Evolutionary conservation across 1,140 invertebrate species (phyloP), one percentile per base, ranked within the genome.

Genomic region (Penaeus vannamei): DNA sequence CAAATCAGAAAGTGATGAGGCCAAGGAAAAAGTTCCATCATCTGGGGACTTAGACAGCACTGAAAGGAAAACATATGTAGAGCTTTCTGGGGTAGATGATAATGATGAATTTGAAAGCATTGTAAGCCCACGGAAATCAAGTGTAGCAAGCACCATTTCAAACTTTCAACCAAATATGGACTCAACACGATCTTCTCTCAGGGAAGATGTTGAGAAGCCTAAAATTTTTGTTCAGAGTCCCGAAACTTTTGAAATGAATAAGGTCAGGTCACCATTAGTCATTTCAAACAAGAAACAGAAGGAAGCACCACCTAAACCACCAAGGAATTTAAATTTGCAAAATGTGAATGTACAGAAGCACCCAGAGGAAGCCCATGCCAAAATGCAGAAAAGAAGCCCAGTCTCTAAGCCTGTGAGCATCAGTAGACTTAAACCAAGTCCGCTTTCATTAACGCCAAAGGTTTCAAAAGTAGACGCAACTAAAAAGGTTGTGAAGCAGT

Each of bases 91-190:
- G 8, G 22, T 46, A 42, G n/a, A 14, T 19, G 17, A 23, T 46
- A 36, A 84, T 42, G n/a, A 62, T 59, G 69, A 19, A 64, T 32
- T 59, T 85, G 83, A 85, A 26, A 17, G 36, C 36, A 85, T 85
- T 69, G 64, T 85, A 20, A 42, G 64, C 29, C 32, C 62, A 8
- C 64, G 83, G 17, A 72, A 72, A 23, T 85, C 64, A 22, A 85
- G 83, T 72, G 36, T 85, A n/a, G 66, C 64, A 20, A 85, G 83
- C 23, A 26, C 42, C 12, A 53, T 66, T 46, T 85, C 83, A 53
- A 42, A 64, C 32, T 85, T 85, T 36, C 83, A 42, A 19, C 83
- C 83, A 53, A 36, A 12, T 42, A 36, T 85, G 46, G 83, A 85
- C 19, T 85, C 83, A 36, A 85, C 62, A 19, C 64, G 64, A 20